These are phyloP conservation scores for Drepana arcuata DNA, from an alignment of 1,140 invertebrate species.

Conservation along the genomic window DNA sequence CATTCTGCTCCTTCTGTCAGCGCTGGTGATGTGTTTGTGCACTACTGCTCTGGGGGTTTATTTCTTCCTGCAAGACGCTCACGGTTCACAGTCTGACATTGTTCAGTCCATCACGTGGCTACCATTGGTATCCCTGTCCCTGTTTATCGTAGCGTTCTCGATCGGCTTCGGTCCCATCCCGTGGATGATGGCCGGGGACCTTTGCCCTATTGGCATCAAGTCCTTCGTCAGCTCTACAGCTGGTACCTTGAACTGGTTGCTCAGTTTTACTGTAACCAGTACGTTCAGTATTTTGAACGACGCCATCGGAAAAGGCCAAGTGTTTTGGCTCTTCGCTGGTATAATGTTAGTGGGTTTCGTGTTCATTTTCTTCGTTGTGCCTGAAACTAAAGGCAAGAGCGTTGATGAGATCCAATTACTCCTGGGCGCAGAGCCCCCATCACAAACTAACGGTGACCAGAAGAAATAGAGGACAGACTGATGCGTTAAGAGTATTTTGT, in stretches of 20 bases:
- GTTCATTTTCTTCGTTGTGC: slow-evolving; percentile 85
- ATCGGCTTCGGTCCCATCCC: slow-evolving; percentile 85
- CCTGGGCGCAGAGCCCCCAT: slow-evolving; percentile 59
- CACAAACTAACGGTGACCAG: slow-evolving; percentile 25
- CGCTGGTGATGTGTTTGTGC: slow-evolving; percentile 75
- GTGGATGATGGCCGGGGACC: slow-evolving; percentile 84
- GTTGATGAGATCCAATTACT: slow-evolving; percentile 86
- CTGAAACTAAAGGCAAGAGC: slow-evolving; percentile 93
- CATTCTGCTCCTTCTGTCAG: slow-evolving; percentile 78
- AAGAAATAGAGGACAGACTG: slow-evolving; percentile 57
- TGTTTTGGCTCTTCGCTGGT: slow-evolving; percentile 87
- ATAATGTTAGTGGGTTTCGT: slow-evolving; percentile 79
- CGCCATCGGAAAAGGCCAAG: slow-evolving; percentile 73
- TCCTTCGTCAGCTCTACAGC: slow-evolving; percentile 82
- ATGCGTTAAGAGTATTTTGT: slow-evolving; percentile 38
- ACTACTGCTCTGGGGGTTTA: slow-evolving; percentile 75
- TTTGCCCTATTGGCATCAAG: slow-evolving; percentile 83
- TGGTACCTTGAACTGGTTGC: slow-evolving; percentile 83
- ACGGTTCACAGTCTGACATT: slow-evolving; percentile 58
- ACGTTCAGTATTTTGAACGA: slow-evolving; percentile 77
- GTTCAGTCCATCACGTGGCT: slow-evolving; percentile 76
- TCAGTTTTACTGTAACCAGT: slow-evolving; percentile 87
- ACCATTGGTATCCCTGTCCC: slow-evolving; percentile 79
- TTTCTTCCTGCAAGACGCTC: slow-evolving; percentile 74
- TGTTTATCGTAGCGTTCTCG: slow-evolving; percentile 85